These are phyloP conservation scores for Paracentrotus lividus DNA, from an alignment of 53 echinoderm and acorn worm species.

Conservation along the genomic window DNA sequence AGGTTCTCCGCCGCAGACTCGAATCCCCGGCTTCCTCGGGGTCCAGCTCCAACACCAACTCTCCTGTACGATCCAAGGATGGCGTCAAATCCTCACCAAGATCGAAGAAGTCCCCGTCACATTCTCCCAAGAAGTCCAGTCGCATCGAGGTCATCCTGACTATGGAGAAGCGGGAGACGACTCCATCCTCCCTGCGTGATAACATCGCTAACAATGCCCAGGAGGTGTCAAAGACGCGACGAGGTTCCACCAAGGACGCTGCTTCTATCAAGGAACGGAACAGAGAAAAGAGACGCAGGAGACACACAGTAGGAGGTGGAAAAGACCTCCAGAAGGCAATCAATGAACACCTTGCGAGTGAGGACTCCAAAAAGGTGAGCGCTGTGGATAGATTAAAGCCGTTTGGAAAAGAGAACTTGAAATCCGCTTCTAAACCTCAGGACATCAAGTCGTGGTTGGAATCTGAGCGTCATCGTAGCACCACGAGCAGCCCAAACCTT, in stretches of 20 bases:
- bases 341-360: slow-evolving; percentile 66
- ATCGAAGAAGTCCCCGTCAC: slow-evolving; percentile 47
- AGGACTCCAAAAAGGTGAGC: slow-evolving; percentile 71
- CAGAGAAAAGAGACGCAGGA: slow-evolving; percentile 81
- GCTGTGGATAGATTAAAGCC: slow-evolving; percentile 86
- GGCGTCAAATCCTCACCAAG: slow-evolving; percentile 16
- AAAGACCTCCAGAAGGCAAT: slow-evolving; percentile 82
- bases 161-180: slow-evolving; percentile 59
- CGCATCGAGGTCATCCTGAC: slow-evolving; percentile 81
- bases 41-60: slow-evolving; percentile 46
- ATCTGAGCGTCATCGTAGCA: slow-evolving; percentile 73
- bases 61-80: slow-evolving; percentile 22
- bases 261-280: slow-evolving; percentile 83
- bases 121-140: slow-evolving; percentile 81
- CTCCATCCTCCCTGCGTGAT: slow-evolving; percentile 70
- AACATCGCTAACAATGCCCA: slow-evolving; percentile 71
- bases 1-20: slow-evolving; percentile 44
- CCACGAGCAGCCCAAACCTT: slow-evolving; percentile 80
- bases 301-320: slow-evolving; percentile 90
- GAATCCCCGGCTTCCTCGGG: slow-evolving; percentile 49
- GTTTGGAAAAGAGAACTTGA: slow-evolving; percentile 78
- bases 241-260: slow-evolving; percentile 74
- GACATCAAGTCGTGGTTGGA: slow-evolving; percentile 85
- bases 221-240: slow-evolving; percentile 32
- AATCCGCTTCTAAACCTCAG: slow-evolving; percentile 70